phyloP scores from a whole-genome alignment of 2,797 vertebrate species.

The Scomberomorus guttatus region DNA sequence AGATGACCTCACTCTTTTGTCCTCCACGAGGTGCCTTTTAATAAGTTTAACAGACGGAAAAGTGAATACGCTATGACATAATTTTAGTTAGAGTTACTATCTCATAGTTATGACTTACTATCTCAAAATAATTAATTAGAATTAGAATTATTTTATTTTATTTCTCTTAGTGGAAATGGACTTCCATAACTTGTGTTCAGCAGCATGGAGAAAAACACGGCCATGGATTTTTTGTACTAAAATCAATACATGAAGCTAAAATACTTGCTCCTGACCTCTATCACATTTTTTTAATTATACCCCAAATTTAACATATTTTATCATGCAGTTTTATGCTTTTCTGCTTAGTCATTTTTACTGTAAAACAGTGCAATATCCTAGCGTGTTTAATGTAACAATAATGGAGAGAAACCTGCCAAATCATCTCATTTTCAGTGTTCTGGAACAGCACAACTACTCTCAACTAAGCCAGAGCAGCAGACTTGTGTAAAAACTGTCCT shows the following conservation, averaged over 20 bases:
- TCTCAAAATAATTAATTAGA: not conserved
- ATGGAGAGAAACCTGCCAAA: slow-evolving; percentile 10
- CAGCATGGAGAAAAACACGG: not conserved
- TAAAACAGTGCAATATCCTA: not conserved
- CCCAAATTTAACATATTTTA: not conserved
- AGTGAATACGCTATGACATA: not conserved
- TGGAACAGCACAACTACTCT: slow-evolving; percentile 14
- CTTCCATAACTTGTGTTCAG: not conserved
- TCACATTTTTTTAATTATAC: not conserved
- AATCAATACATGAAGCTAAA: not conserved
- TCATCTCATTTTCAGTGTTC: slow-evolving; percentile 25
- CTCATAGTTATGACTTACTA: not conserved
- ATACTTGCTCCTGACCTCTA: not conserved
- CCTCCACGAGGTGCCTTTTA: not conserved
- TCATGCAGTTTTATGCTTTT: not conserved
- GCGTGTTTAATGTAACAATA: not conserved
- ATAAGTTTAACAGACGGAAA: not conserved
- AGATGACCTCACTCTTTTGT: no score
- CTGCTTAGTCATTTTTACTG: not conserved
- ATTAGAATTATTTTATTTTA: not conserved
- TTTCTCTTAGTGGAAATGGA: not conserved
- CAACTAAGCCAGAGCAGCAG: slow-evolving; percentile 13
- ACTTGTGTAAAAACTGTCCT: slow-evolving; percentile 59
- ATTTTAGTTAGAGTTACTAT: not conserved
- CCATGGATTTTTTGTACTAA: not conserved